Evolutionary conservation across 2,797 vertebrate genomes (phyloP), one percentile per base, ranked within the genome.

Genomic region (Miichthys miiuy): DNA sequence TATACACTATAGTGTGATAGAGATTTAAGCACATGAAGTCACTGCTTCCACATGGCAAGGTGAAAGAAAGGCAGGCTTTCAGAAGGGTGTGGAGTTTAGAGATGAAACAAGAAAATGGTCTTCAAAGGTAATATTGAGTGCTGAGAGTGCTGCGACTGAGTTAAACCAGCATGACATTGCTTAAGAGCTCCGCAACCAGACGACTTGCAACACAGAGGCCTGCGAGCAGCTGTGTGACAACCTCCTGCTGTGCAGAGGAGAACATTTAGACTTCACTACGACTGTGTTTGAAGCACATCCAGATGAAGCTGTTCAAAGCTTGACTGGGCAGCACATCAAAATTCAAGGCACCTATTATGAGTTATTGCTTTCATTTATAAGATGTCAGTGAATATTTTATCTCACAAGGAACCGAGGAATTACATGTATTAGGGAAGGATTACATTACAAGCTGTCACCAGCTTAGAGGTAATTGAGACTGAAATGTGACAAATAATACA

Each of bases 131-230:
- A 69, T 23, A 61, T 16, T 54, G 27, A 46, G 61, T 30, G n/a
- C 12, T 47, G 68, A 38, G 8, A 23, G 30, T 10, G 56, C 50
- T 75, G 52, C 3, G 0, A 67, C 20, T 6, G 44, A 79, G 72
- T 88, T 77, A 72, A 90, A 83, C 27, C 81, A 75, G 77, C 57
- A 38, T 11, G 30, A 57, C 70, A 47, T 71, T 62, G 48, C 75
- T 76, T 48, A 55, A 89, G 64, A 88, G 30, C 51, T 73, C 12
- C 7, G 55, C 62, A 41, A 65, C 9, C 42, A 69, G 74, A 63
- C 30, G 20, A 77, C 75, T 85, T 71, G 66, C 72, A 84, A 51
- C 54, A 72, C 42, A 1, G 17, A 41, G 47, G 66, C 55, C 64
- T 48, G 25, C 0, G 0, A 83, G 83, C 27, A 83, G 75, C 69